These are phyloP conservation scores for Gymnodraco acuticeps DNA, from an alignment of 2,797 vertebrate genomes.

Conservation along the genomic window DNA sequence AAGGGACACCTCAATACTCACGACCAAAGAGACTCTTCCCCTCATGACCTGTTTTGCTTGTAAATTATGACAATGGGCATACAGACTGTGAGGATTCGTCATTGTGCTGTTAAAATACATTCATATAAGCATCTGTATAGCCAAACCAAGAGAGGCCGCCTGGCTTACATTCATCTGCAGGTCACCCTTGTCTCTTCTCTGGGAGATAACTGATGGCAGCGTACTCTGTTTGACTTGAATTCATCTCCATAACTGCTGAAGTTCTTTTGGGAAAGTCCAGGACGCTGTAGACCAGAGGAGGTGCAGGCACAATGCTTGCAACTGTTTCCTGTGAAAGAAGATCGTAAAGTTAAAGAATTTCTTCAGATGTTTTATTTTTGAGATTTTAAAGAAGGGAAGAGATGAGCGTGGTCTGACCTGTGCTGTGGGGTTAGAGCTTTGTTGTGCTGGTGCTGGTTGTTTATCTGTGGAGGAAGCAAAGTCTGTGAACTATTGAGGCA, in stretches of 20 bases:
- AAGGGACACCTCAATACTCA: conserved; percentile 4
- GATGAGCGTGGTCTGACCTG: conserved; percentile 55
- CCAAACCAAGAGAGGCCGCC: neutral
- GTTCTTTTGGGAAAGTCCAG: conserved; percentile 74
- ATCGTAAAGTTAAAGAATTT: neutral
- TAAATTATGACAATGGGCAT: neutral
- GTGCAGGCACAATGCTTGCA: neutral
- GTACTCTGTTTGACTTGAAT: conserved; percentile 59
- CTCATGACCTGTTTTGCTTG: neutral
- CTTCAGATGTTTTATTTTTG: neutral
- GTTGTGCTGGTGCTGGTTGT: conserved; percentile 15
- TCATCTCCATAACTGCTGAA: neutral
- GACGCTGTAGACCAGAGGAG: conserved; percentile 69
- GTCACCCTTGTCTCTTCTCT: conserved; percentile 25
- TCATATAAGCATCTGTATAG: neutral
- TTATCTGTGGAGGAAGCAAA: conserved; percentile 50
- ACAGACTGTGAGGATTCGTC: neutral
- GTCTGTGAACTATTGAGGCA: neutral
- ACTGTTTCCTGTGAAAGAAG: conserved; percentile 50
- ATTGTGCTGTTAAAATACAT: conserved; percentile 5
- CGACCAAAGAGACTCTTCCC: neutral
- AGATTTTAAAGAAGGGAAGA: neutral
- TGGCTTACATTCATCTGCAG: neutral
- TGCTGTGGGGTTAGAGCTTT: conserved; percentile 29
- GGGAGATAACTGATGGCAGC: conserved; percentile 58